A percentile compares a stretch with the other conserved stretches of the same genome.
Evolutionary conservation across 2,888 invertebrate species (phyloP).

Genomic region (Oeneis ivallda): DNA sequence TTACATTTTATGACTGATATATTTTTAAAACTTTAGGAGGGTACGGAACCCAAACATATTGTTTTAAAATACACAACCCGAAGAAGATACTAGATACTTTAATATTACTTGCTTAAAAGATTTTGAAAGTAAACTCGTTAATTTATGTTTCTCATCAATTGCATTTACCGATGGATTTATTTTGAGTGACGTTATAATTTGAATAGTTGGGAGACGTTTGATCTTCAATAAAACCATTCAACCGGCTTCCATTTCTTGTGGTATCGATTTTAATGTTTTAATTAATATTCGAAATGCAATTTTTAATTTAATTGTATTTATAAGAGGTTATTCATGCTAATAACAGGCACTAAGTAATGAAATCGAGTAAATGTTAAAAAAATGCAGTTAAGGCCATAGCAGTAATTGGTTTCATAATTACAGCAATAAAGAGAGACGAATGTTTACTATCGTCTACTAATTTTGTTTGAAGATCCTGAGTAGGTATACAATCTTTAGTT

Average conservation of each 20-base stretch:
- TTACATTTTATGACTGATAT: too few species aligned
- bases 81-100: conserved; percentile 1
- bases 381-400: neutral
- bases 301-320: conserved; percentile 48
- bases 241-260: conserved; percentile 27
- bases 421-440: neutral
- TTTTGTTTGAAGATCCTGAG: too few species aligned
- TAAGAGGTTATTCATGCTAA: conserved; percentile 11
- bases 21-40: too few species aligned
- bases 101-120: conserved; percentile 54
- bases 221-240: neutral
- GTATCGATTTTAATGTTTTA: conserved; percentile 46
- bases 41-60: conserved; percentile 1
- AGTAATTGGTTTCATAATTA: neutral
- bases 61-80: neutral
- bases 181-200: conserved; percentile 65
- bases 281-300: conserved; percentile 52
- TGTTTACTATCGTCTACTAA: too few species aligned
- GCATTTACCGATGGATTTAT: conserved; percentile 50
- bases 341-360: conserved; percentile 12
- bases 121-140: conserved; percentile 73
- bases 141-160: conserved; percentile 70
- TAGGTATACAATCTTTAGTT: too few species aligned
- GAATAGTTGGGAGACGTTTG: conserved; percentile 40
- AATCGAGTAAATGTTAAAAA: conserved; percentile 3